phyloP scores from a whole-genome alignment of 2,888 invertebrate genomes.

The Heliothis peltigera region DNA sequence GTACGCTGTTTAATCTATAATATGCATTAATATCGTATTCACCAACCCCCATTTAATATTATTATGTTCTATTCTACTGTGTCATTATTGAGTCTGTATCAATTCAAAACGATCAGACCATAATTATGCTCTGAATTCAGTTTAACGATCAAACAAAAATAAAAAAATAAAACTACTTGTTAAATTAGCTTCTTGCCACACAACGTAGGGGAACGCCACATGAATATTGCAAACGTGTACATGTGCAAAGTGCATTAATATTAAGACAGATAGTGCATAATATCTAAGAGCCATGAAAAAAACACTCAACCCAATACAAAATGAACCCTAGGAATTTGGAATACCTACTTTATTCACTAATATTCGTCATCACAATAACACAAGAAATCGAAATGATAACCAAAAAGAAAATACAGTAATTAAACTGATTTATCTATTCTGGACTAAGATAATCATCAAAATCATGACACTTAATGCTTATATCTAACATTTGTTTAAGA shows the following conservation, averaged over 20 bases:
- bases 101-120: constrained; percentile 8
- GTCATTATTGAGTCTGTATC: constrained; percentile 17
- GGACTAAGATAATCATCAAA: no score
- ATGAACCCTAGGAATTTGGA: no score
- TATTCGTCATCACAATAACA: no score
- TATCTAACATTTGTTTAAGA: no score
- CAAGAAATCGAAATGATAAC: no score
- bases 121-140: neutral
- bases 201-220: neutral
- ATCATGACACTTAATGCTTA: no score
- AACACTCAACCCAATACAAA: no score
- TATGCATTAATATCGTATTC: constrained; percentile 37
- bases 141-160: constrained; percentile 8
- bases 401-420: no score
- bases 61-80: constrained; percentile 31
- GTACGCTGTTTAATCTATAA: constrained; percentile 41
- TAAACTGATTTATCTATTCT: no score
- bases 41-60: constrained; percentile 21
- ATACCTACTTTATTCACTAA: no score
- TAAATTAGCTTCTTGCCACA: neutral
- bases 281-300: neutral
- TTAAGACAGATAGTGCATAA: neutral
- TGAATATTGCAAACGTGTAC: neutral
- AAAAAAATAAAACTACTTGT: neutral
- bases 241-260: neutral